Base-by-base conservation (phyloP, 2,113 vertebrate species). In the Dolichallabes microphthalmus region DNA sequence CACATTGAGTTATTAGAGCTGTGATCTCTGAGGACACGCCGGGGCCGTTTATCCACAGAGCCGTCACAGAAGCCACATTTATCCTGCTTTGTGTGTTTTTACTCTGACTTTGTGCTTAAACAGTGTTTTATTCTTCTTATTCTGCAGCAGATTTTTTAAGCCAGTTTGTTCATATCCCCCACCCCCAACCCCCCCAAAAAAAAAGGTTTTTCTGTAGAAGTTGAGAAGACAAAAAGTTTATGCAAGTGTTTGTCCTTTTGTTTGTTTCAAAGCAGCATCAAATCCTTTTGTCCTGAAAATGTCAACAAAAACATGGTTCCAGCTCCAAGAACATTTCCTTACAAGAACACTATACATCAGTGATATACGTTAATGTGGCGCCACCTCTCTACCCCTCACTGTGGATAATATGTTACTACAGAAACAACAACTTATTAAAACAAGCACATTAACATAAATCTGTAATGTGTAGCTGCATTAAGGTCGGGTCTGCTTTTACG, bases 1-100 rank as follows among this genome's bases (percentile, higher is more conserved):
- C 80, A 85, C 63, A 53, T 57, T 83, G 84, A 80, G 53, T 85
- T 82, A 85, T 85, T 86, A 71, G 52, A 60, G 39, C 55, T 17
- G 60, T 20, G 77, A 75, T 82, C 81, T 57, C 45, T 83, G 63
- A 50, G 76, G 81, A 85, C 39, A 52, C 30, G 32, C 64, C 60
- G 39, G 14, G 13, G 25, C 64, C 6, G 15, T 66, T 82, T 63
- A 58, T 83, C 69, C 68, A 25, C 45, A 83, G 66, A 73, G 64
- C 89, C 92, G n/a, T 76, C 74, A 76, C 74, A 55, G 14, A 3
- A 19, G 7, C 73, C 84, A 13, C 74, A n/a, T 76, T 22, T 19
- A 76, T 76, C 10, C 50, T 76, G 45, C 45, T 55, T 17, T 2
- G 13, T 50, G 10, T 50, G 35, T 0, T 22, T 53, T n/a, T 2